Percentiles rank a stretch among this genome's conserved stretches.
Evolutionary conservation across 2,113 vertebrate species (phyloP).

Genomic region (Columba janthina): DNA sequence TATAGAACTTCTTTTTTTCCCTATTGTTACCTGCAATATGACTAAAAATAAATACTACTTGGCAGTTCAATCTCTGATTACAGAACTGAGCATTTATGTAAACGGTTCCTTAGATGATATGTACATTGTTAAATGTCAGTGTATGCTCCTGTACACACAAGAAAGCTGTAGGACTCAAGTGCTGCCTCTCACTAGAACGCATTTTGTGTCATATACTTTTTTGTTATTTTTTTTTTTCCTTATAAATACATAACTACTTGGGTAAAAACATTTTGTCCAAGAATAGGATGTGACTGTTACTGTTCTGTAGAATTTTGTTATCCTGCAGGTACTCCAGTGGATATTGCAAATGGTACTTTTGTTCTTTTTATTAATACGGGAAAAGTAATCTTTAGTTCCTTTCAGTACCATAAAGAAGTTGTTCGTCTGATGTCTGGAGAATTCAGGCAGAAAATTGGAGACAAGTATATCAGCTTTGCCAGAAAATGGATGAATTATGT

Average conservation of each 20-base stretch:
- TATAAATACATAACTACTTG: neutral
- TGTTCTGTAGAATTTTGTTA: neutral
- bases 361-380: neutral
- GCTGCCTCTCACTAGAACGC: neutral
- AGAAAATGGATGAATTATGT: slow-evolving; percentile 99
- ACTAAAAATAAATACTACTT: neutral
- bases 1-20: neutral
- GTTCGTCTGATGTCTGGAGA: slow-evolving; percentile 98
- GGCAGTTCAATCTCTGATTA: neutral
- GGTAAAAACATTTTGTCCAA: neutral
- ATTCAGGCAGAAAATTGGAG: slow-evolving; percentile 95
- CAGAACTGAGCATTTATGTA: neutral
- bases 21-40: neutral
- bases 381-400: slow-evolving; percentile 55
- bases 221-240: neutral
- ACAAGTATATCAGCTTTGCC: slow-evolving; percentile 95
- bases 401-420: slow-evolving; percentile 98
- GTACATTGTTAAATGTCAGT: neutral
- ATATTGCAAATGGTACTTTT: neutral
- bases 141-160: fast-evolving
- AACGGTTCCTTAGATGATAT: neutral
- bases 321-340: neutral
- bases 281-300: neutral
- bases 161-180: neutral
- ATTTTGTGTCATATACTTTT: neutral